Evolutionary conservation across 2,113 vertebrate genomes (phyloP).

Genomic region (Lamprologus lemairii): DNA sequence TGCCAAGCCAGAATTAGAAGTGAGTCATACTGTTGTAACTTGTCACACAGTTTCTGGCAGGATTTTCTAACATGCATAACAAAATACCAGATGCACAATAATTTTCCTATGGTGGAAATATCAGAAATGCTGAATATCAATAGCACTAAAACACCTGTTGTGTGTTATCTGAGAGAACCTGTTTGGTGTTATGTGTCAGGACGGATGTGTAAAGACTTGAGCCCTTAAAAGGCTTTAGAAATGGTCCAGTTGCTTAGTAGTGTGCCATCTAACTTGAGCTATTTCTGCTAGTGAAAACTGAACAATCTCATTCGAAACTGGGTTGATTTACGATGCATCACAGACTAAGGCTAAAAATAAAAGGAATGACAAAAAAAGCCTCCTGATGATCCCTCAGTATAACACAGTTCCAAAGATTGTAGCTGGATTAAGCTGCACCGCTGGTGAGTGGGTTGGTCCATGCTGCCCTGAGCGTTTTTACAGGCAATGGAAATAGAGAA

Average conservation of each 20-base stretch:
- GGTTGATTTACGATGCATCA: conserved; percentile 50
- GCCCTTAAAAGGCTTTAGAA: neutral
- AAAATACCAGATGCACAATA: neutral
- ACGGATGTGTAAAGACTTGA: neutral
- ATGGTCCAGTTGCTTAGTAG: neutral
- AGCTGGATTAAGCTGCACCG: conserved; percentile 18
- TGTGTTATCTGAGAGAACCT: neutral
- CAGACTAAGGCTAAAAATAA: conserved; percentile 46
- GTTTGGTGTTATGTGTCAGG: neutral
- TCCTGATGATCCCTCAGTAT: conserved; percentile 20
- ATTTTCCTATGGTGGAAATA: neutral
- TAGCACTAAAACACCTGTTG: neutral
- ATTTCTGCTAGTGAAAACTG: conserved; percentile 15
- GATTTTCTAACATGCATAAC: neutral
- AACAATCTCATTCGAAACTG: conserved; percentile 38
- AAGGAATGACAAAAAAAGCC: conserved; percentile 16
- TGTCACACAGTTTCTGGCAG: neutral
- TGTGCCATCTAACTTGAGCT: conserved; percentile 1
- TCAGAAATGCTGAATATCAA: neutral
- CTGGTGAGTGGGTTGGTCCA: conserved; percentile 5
- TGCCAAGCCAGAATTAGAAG: neutral
- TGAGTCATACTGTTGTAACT: neutral
- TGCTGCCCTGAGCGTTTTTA: neutral
- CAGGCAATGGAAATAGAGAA: neutral
- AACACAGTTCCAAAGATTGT: conserved; percentile 20